Percentiles rank a stretch among this genome's conserved stretches.
Evolutionary conservation across 2,888 invertebrate genomes (phyloP).

Genomic region (Meteorus colon): DNA sequence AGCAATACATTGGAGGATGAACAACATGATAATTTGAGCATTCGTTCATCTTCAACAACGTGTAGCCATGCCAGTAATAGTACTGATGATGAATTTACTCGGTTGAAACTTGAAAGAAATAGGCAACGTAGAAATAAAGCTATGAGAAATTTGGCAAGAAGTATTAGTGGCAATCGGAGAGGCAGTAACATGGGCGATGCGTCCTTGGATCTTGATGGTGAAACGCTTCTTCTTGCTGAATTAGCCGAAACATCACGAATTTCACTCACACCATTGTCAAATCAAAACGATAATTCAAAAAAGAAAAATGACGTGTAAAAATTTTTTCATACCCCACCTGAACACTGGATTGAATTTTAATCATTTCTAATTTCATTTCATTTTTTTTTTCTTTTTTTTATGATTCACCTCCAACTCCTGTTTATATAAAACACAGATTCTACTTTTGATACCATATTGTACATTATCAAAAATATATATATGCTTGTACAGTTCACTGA

Average conservation of each 20-base stretch:
- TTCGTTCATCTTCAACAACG: constrained; percentile 54
- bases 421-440: neutral
- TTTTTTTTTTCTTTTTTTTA: neutral
- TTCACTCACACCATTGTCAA: constrained; percentile 47
- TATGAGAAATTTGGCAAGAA: constrained; percentile 78
- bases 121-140: constrained; percentile 80
- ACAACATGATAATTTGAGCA: constrained; percentile 54
- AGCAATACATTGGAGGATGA: constrained; percentile 48
- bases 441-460: neutral
- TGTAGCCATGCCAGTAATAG: constrained; percentile 47
- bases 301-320: neutral
- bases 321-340: neutral
- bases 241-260: constrained; percentile 60
- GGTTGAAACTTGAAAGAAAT: constrained; percentile 80
- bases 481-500: neutral
- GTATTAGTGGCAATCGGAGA: constrained; percentile 73
- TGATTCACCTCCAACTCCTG: neutral
- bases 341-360: neutral
- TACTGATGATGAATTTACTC: constrained; percentile 81
- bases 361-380: neutral
- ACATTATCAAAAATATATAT: neutral
- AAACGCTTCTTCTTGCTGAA: constrained; percentile 61
- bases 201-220: constrained; percentile 56
- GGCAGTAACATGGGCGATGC: constrained; percentile 45
- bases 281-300: constrained; percentile 44